phyloP scores from a whole-genome alignment of 2,113 vertebrate species.

The Gasterosteus nipponicus region DNA sequence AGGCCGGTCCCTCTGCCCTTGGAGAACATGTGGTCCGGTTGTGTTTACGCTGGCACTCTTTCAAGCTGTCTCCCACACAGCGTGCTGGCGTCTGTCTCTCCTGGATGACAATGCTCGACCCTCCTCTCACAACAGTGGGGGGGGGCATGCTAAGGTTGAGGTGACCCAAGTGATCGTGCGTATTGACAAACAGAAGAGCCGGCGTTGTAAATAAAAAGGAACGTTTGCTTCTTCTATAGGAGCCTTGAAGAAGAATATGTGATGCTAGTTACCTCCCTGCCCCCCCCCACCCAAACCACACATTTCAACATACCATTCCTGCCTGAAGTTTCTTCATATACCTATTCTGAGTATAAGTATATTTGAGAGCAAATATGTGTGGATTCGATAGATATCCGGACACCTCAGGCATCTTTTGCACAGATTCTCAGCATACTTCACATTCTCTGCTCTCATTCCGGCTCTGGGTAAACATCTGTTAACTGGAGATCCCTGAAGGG shows the following conservation, averaged over 20 bases:
- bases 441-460: constrained; percentile 62
- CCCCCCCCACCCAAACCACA: neutral
- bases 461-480: constrained; percentile 60
- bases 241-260: neutral
- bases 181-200: constrained; percentile 36
- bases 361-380: constrained; percentile 26
- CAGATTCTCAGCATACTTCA: constrained; percentile 69
- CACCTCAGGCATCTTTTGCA: constrained; percentile 50
- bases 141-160: constrained; percentile 59
- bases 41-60: constrained; percentile 83
- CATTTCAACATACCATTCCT: neutral
- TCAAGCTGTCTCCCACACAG: constrained; percentile 82
- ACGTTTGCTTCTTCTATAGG: constrained; percentile 5
- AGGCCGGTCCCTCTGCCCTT: constrained; percentile 81
- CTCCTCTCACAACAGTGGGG: constrained; percentile 34
- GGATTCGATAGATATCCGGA: constrained; percentile 50
- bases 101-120: constrained; percentile 61
- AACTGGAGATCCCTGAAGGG: constrained; percentile 44
- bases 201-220: constrained; percentile 21
- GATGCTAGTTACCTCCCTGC: neutral
- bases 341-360: neutral
- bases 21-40: constrained; percentile 85
- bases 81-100: constrained; percentile 70
- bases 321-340: neutral
- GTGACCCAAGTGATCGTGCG: constrained; percentile 52